These are phyloP conservation scores for Osmerus eperlanus DNA, from an alignment of 2,113 vertebrate genomes.

Conservation along the genomic window DNA sequence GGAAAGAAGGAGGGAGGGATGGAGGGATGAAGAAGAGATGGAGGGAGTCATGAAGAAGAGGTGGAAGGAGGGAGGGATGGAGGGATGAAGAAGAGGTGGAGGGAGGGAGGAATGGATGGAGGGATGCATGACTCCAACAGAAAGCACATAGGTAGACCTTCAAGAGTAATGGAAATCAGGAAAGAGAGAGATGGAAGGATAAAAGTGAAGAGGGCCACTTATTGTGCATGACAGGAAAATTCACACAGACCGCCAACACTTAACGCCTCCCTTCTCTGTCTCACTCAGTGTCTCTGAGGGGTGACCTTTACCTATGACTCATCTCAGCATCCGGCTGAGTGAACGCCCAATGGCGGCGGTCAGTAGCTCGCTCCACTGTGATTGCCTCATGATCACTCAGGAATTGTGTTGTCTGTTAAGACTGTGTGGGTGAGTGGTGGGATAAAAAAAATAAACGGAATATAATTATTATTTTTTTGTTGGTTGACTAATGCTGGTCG, in stretches of 20 bases:
- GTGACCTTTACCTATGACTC: conserved; percentile 58
- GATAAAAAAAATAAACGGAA: too few species aligned
- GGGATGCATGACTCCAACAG: not conserved
- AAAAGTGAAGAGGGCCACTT: conserved; percentile 38
- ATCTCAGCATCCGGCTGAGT: conserved; percentile 33
- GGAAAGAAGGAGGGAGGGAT: not conserved
- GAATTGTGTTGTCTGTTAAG: not conserved
- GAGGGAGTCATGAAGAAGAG: not conserved
- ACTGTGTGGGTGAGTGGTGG: not conserved
- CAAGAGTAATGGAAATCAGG: too few species aligned
- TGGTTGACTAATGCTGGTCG: too few species aligned
- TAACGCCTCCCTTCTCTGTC: conserved; percentile 35
- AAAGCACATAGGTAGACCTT: too few species aligned
- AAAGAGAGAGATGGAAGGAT: not conserved
- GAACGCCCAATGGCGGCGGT: not conserved
- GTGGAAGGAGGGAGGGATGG: not conserved
- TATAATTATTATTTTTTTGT: too few species aligned
- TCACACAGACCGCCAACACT: conserved; percentile 57
- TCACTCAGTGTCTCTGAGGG: conserved; percentile 33
- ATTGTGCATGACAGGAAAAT: conserved; percentile 52
- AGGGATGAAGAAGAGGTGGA: too few species aligned
- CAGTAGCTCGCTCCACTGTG: not conserved
- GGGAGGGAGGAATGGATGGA: not conserved
- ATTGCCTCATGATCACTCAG: not conserved
- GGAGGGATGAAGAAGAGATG: not conserved